Base-by-base conservation (phyloP, 2,113 vertebrate genomes). In the Lophius piscatorius region DNA sequence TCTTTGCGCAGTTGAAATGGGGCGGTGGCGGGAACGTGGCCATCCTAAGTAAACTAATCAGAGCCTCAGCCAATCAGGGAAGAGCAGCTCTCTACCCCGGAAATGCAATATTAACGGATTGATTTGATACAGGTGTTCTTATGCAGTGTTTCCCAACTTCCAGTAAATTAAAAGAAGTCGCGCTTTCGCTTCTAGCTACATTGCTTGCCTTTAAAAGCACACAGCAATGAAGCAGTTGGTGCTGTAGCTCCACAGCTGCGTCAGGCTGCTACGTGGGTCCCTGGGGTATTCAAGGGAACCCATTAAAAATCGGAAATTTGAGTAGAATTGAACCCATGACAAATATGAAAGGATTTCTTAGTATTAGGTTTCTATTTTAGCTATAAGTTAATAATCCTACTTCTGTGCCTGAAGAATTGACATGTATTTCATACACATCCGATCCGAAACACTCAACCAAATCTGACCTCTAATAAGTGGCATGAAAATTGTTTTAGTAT, bases 1-100 rank as follows among this genome's bases (percentile, higher is more conserved):
- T 44, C 20, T 82, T 55, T 21, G 24, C 42, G 47, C 41, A 63
- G 51, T 6, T 2, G 9, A 48, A 33, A 62, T 48, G 50, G 67
- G 83, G 69, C 38, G 62, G 33, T 58, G 80, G 80, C 78, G 83
- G 78, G 76, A 74, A 81, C 61, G n/a, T 64, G 12, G 55, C 75
- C 33, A 39, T 34, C 11, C 35, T 76, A 72, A 82, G 48, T 85
- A 84, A 84, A 88, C 74, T 83, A 81, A 77, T 84, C 70, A 75
- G 50, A 48, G 0, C 9, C 9, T 71, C 26, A 4, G 59, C 86
- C 88, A 88, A 88, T 90, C 83, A 83, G 63, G 40, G 39, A 0
- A 16, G 35, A 41, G 18, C 14, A 1, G 2, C 38, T 48, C 14
- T 18, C 41, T 9, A 51, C 4, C 70, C 67, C 63, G 73, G 74